Conservation (phyloP, 2,113 vertebrate species). For the Hypanus sabinus region DNA sequence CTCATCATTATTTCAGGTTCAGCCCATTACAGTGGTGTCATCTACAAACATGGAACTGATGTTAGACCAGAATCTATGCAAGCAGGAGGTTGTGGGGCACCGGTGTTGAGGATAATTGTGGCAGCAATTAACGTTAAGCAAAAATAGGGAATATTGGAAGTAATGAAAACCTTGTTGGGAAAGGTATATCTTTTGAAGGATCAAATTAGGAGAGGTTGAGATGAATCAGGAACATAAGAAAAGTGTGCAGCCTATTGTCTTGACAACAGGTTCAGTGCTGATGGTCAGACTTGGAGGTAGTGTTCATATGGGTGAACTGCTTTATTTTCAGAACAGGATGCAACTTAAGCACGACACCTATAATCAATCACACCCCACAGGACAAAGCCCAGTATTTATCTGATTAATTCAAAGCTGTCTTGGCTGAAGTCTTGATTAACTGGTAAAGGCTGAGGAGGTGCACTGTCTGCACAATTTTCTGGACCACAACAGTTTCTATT, state of each 20-base stretch:
- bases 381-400: slow-evolving; percentile 20
- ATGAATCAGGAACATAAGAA: not conserved
- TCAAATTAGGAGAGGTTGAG: not conserved
- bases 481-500: not conserved
- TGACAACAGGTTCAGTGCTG: not conserved
- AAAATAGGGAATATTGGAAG: not conserved
- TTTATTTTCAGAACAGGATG: not conserved
- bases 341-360: not conserved
- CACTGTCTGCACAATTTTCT: slow-evolving; percentile 2
- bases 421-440: slow-evolving; percentile 2
- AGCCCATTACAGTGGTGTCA: too few relatives aligned
- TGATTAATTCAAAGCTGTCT: slow-evolving; percentile 31
- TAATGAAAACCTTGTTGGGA: not conserved
- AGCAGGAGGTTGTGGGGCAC: too few relatives aligned
- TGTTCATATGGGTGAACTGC: not conserved
- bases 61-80: too few relatives aligned
- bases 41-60: too few relatives aligned
- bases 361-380: slow-evolving; percentile 18
- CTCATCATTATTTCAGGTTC: too few relatives aligned
- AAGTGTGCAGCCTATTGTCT: not conserved
- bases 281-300: not conserved
- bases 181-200: not conserved
- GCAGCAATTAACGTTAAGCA: not conserved
- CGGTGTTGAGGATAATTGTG: too few relatives aligned
- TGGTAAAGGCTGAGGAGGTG: not conserved